Evolutionary conservation across 2,113 vertebrate genomes (phyloP).

Genomic region (Neotoma lepida): DNA sequence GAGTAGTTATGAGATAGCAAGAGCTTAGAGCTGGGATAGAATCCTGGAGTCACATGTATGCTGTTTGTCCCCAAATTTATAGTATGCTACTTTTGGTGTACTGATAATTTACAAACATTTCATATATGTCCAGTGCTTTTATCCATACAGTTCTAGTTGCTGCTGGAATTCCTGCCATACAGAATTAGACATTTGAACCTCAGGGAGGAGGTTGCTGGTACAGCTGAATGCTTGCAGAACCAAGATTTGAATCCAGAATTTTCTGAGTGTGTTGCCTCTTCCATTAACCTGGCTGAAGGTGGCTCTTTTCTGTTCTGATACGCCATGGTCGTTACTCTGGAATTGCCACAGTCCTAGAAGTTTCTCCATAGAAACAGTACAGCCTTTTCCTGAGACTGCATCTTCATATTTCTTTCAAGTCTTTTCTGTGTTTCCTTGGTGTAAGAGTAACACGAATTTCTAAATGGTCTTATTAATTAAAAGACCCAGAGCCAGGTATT

Average conservation of each 20-base stretch:
- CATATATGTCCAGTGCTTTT: background rate
- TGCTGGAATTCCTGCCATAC: background rate
- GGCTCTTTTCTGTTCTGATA: background rate
- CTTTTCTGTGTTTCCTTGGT: constrained; percentile 1
- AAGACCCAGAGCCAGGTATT: too few species aligned
- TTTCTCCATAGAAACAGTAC: background rate
- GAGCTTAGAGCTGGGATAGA: background rate
- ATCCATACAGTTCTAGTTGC: background rate
- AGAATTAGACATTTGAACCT: background rate
- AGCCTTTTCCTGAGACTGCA: constrained; percentile 12
- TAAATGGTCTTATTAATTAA: too few species aligned
- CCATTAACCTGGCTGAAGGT: background rate
- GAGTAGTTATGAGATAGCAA: background rate
- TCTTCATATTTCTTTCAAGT: background rate
- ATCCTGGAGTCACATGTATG: background rate
- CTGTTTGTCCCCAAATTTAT: background rate
- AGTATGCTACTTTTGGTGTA: background rate
- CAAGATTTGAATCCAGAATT: background rate
- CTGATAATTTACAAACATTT: background rate
- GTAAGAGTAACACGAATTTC: too few species aligned
- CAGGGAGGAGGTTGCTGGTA: background rate
- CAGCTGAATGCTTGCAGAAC: background rate
- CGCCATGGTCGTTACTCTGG: background rate
- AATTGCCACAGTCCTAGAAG: background rate
- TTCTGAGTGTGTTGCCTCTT: background rate